Evolutionary conservation across 2,888 invertebrate species (phyloP).

Genomic region (Galerucella pusilla): DNA sequence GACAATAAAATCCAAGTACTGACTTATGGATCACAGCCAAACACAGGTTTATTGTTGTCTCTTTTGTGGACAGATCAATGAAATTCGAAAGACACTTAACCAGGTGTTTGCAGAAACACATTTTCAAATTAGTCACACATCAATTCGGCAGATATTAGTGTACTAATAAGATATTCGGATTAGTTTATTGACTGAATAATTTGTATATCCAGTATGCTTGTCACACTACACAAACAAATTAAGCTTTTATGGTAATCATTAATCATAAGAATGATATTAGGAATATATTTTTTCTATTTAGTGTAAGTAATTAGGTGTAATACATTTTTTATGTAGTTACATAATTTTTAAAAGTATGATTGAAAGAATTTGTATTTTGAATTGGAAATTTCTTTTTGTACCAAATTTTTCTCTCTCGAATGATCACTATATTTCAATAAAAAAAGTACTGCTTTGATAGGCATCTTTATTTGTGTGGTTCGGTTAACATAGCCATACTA

Average conservation of each 20-base stretch:
- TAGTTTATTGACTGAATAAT: too few species aligned
- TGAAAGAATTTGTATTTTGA: too few species aligned
- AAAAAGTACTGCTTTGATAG: conserved; percentile 20
- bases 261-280: conserved; percentile 1
- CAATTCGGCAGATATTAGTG: too few species aligned
- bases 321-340: conserved; percentile 3
- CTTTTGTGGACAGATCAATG: too few species aligned
- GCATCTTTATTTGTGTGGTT: conserved; percentile 21
- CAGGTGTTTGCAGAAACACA: too few species aligned
- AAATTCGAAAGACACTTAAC: too few species aligned
- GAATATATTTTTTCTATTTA: conserved; percentile 13
- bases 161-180: too few species aligned
- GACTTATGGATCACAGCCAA: too few species aligned
- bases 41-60: too few species aligned
- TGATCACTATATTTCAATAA: background rate
- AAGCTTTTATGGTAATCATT: conserved; percentile 1
- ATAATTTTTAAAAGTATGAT: background rate
- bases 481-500: conserved; percentile 34
- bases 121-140: too few species aligned
- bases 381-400: background rate
- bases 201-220: conserved; percentile 5
- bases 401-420: background rate
- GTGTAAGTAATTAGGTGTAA: background rate
- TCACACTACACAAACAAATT: background rate
- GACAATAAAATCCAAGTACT: too few species aligned